These are phyloP conservation scores for Clarias magur DNA, from an alignment of 2,113 vertebrate genomes.

Conservation along the genomic window DNA sequence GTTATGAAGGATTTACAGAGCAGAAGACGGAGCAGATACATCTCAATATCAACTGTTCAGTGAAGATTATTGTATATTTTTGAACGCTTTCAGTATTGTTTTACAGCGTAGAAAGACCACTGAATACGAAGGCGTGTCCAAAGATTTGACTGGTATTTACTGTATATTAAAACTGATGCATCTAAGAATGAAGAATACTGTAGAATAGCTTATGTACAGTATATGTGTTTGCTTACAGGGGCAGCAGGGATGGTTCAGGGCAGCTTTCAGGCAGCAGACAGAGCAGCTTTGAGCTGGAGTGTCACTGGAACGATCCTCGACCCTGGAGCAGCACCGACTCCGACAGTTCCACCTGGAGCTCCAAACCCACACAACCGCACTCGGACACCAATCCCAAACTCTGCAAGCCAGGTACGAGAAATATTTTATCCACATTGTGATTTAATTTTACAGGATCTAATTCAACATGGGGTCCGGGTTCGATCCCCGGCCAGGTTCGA, in stretches of 20 bases:
- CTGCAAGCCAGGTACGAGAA: constrained; percentile 79
- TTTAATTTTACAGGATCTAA: background rate
- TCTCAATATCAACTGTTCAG: no score
- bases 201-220: background rate
- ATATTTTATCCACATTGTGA: background rate
- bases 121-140: no score
- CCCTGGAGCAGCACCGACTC: constrained; percentile 98
- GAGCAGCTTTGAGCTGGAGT: constrained; percentile 88
- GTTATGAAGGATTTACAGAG: no score
- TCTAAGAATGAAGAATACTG: background rate
- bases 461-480: background rate
- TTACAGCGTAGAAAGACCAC: no score
- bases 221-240: constrained; percentile 68
- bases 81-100: no score
- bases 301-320: constrained; percentile 83
- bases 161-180: background rate
- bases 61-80: no score
- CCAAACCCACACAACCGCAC: constrained; percentile 78
- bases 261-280: constrained; percentile 87
- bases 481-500: no score
- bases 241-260: constrained; percentile 84
- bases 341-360: constrained; percentile 83
- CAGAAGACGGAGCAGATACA: no score
- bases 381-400: constrained; percentile 80
- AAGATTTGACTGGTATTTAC: no score